A percentile compares a stretch with the other conserved stretches of the same genome.
These are phyloP conservation scores for Dendrolimus kikuchii DNA, from an alignment of 1,140 invertebrate species.

Conservation along the genomic window DNA sequence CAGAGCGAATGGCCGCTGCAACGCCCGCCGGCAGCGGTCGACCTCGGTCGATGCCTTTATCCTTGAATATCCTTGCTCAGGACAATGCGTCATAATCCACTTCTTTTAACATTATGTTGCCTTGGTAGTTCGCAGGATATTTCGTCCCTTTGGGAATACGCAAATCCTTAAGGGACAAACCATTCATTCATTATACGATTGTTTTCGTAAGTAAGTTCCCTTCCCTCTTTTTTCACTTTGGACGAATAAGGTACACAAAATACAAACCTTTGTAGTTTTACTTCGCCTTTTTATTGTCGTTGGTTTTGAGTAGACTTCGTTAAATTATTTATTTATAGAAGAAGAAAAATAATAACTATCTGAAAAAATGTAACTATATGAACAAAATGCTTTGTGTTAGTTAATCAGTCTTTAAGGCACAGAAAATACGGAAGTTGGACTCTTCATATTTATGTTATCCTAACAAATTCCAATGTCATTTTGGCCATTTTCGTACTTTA, in stretches of 20 bases:
- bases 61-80: conserved; percentile 67
- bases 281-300: too few relatives aligned
- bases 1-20: conserved; percentile 46
- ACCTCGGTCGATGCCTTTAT: conserved; percentile 49
- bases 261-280: too few relatives aligned
- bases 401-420: too few relatives aligned
- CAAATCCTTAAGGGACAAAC: conserved; percentile 38
- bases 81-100: conserved; percentile 42
- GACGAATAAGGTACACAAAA: too few relatives aligned
- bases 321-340: too few relatives aligned
- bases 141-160: conserved; percentile 72
- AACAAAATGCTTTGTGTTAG: too few relatives aligned
- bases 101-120: conserved; percentile 47
- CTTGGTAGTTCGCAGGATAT: conserved; percentile 71
- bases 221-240: too few relatives aligned
- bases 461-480: conserved; percentile 20
- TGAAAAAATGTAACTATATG: too few relatives aligned
- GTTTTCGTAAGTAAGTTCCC: too few relatives aligned
- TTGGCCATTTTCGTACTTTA: conserved; percentile 25
- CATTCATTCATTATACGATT: not conserved
- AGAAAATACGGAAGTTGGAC: not conserved
- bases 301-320: too few relatives aligned
- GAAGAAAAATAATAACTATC: too few relatives aligned
- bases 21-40: conserved; percentile 17
- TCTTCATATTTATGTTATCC: conserved; percentile 14